Conservation (phyloP, 2,113 vertebrate species). For the Promerops cafer region DNA sequence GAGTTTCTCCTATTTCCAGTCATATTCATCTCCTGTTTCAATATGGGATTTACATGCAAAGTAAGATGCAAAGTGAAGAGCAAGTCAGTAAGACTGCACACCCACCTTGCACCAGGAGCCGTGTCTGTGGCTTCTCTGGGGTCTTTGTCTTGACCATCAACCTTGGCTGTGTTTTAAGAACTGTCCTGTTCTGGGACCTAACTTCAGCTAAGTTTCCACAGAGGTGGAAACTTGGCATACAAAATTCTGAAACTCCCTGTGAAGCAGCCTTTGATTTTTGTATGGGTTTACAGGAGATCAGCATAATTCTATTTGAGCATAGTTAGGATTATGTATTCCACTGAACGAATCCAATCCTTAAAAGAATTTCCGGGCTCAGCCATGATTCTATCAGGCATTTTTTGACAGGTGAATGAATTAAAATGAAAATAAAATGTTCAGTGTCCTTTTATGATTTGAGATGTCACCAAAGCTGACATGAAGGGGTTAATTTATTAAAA, state of each 20-base stretch:
- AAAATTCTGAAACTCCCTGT: not conserved
- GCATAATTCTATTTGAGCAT: not conserved
- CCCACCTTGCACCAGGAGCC: not conserved
- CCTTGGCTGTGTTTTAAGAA: not conserved
- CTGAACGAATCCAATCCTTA: not conserved
- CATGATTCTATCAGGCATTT: not conserved
- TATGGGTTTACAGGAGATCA: not conserved
- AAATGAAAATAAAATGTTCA: not conserved
- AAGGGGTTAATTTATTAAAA: slow-evolving; percentile 52
- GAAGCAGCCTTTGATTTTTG: not conserved
- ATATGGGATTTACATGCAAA: not conserved
- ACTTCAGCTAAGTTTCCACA: not conserved
- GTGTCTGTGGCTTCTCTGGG: not conserved
- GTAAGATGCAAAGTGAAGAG: not conserved
- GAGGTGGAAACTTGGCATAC: not conserved
- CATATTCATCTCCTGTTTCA: not conserved
- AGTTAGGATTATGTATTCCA: not conserved
- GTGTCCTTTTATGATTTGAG: not conserved
- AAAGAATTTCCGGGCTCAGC: not conserved
- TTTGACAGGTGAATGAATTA: not conserved
- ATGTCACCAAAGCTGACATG: not conserved
- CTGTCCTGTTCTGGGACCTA: not conserved
- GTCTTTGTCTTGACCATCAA: not conserved
- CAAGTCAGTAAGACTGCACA: not conserved
- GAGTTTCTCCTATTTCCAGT: not conserved